These are phyloP conservation scores for Pipistrellus kuhlii DNA, from an alignment of 2,797 vertebrate species.

Conservation along the genomic window DNA sequence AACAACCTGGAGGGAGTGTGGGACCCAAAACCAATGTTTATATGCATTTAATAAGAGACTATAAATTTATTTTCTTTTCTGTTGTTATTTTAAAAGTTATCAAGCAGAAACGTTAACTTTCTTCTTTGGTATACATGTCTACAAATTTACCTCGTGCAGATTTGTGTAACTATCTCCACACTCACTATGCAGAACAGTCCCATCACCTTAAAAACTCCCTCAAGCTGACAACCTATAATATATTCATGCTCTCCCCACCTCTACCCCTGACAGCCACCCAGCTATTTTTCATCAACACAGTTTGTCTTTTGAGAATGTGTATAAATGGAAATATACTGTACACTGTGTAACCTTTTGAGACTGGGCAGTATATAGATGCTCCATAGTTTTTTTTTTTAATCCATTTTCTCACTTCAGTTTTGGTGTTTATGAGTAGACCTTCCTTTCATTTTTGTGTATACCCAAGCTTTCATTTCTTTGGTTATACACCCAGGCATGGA, in stretches of 20 bases:
- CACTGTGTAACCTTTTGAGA: not conserved
- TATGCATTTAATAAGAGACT: not conserved
- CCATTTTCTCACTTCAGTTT: not conserved
- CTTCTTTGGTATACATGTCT: not conserved
- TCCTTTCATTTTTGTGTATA: not conserved
- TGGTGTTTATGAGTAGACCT: not conserved
- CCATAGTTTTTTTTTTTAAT: not conserved
- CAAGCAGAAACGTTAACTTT: not conserved
- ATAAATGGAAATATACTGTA: not conserved
- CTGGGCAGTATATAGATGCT: not conserved
- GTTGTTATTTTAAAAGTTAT: not conserved
- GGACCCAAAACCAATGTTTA: constrained; percentile 1
- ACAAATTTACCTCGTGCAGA: not conserved
- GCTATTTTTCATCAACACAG: not conserved
- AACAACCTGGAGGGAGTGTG: not conserved
- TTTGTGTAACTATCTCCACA: not conserved
- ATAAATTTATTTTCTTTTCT: not conserved
- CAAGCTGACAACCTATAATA: not conserved
- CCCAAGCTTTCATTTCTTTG: constrained; percentile 5
- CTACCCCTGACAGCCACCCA: not conserved
- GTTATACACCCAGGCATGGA: not conserved
- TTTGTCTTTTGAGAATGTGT: constrained; percentile 2
- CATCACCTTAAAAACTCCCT: not conserved
- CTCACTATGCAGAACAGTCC: not conserved
- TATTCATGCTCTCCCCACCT: not conserved